Evolutionary conservation across 2,113 vertebrate species (phyloP), one percentile per base, ranked within the genome.

Genomic region (Trogon surrucura): DNA sequence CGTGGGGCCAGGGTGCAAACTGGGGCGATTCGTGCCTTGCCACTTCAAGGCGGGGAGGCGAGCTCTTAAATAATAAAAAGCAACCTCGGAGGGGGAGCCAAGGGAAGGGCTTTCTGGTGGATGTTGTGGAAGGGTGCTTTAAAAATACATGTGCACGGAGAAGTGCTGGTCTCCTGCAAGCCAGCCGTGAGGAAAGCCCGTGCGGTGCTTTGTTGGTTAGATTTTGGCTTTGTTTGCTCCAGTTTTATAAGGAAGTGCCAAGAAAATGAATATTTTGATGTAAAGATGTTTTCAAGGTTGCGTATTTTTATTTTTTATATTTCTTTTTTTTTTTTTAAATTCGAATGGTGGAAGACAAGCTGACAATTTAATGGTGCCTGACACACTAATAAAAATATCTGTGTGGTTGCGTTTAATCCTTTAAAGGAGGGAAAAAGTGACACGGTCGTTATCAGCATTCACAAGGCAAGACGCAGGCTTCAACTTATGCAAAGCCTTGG

Each of bases 401-500:
- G 64, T 48, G 54, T 80, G 73, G 53, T 44, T 80, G 45, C n/a
- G 23, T 58, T 86, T 95, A 93, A 97, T 96, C 95, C 86, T 83
- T 88, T 77, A 66, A 89, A 93, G 78, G 89, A 74, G 36, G 72
- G 71, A 66, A 51, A 41, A 73, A 71, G 73, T 16, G 84, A 71
- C 54, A 13, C 50, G 16, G 48, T 45, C 64, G 70, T 95, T 93
- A 80, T 94, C 85, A 91, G 96, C 93, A 89, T 96, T 97, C 74
- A 94, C 74, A 91, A 92, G 96, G 95, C 88, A 95, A 47, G 51
- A 89, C 17, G 29, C 22, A 77, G 91, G 51, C 85, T 93, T 92
- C 97, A 98, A 97, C 88, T 32, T 97, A 98, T 98, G 97, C 97
- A 98, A 97, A 98, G 96, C 93, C 89, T 91, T 27, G 73, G 84